A percentile compares a stretch with the other conserved stretches of the same genome.
phyloP scores from a whole-genome alignment of 2,797 vertebrate species.

The Onychomys torridus region DNA sequence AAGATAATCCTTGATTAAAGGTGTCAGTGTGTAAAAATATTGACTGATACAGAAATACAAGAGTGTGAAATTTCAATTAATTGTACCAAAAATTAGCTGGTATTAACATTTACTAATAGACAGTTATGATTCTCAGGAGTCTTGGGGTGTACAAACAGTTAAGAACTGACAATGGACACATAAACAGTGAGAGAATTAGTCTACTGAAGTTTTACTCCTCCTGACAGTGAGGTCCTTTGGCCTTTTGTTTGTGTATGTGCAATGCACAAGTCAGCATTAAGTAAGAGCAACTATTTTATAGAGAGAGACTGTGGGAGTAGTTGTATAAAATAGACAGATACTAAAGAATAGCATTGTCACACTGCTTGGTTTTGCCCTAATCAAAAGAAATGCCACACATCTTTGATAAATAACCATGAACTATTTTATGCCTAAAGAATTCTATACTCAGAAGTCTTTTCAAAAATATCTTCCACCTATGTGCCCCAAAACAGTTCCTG shows the following conservation, averaged over 20 bases:
- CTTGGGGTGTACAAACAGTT: background rate
- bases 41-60: constrained; percentile 73
- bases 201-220: background rate
- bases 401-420: constrained; percentile 29
- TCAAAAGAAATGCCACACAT: background rate
- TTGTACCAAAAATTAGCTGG: constrained; percentile 71
- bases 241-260: constrained; percentile 5
- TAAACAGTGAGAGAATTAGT: constrained; percentile 38
- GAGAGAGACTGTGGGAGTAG: background rate
- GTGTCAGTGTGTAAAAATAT: constrained; percentile 79
- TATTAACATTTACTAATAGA: constrained; percentile 59
- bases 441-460: background rate
- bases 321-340: background rate
- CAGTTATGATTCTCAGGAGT: constrained; percentile 62
- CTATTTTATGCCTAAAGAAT: constrained; percentile 1
- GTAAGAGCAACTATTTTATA: background rate
- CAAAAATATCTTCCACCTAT: background rate
- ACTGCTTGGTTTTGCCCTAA: background rate
- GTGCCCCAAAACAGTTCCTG: background rate
- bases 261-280: constrained; percentile 26
- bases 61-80: constrained; percentile 78
- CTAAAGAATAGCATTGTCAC: background rate
- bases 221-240: background rate
- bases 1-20: constrained; percentile 82
- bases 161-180: constrained; percentile 27